A percentile compares a stretch with the other conserved stretches of the same genome.
phyloP scores from a whole-genome alignment of 2,888 invertebrate species.

The Cephus rjabovi region DNA sequence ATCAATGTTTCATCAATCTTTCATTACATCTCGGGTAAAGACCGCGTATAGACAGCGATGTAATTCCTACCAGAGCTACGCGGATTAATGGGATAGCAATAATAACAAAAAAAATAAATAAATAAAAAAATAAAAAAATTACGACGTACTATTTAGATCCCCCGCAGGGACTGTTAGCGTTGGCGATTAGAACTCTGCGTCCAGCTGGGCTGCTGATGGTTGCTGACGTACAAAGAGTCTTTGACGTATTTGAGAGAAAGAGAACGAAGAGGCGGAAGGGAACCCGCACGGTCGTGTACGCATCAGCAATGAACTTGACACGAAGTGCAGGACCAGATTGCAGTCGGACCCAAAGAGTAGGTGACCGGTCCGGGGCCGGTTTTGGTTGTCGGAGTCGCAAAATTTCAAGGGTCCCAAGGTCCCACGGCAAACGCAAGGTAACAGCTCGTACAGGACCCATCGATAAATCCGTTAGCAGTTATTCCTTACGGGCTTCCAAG shows the following conservation, averaged over 20 bases:
- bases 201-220: conserved; percentile 33
- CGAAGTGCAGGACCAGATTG: conserved; percentile 33
- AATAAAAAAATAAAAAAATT: neutral
- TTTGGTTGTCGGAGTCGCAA: conserved; percentile 10
- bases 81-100: neutral
- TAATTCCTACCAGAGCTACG: neutral
- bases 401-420: conserved; percentile 20
- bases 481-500: neutral
- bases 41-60: neutral
- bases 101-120: neutral
- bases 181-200: conserved; percentile 7
- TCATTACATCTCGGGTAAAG: neutral
- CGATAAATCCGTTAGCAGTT: conserved; percentile 12
- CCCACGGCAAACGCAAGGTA: conserved; percentile 9
- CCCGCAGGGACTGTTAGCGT: neutral
- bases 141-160: neutral
- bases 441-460: neutral
- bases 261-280: neutral
- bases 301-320: conserved; percentile 48
- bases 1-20: neutral
- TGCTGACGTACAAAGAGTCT: conserved; percentile 34
- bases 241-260: conserved; percentile 17
- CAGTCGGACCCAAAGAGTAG: conserved; percentile 19
- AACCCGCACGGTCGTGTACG: neutral
- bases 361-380: conserved; percentile 20